These are phyloP conservation scores for Sussaba pulchella DNA, from an alignment of 2,888 invertebrate species.

Conservation along the genomic window DNA sequence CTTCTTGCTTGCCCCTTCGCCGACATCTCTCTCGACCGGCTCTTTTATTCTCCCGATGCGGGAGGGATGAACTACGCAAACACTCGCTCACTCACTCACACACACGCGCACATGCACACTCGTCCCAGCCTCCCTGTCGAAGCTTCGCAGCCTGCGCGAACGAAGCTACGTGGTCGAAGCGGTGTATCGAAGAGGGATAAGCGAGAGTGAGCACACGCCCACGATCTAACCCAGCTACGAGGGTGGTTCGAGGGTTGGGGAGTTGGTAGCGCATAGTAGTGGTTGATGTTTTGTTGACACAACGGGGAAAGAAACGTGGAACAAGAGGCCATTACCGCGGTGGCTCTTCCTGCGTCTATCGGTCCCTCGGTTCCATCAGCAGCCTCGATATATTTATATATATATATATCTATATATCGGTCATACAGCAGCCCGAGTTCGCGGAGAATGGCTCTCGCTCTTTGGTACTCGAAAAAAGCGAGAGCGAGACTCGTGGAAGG, in stretches of 20 bases:
- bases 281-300: constrained; percentile 83
- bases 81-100: constrained; percentile 28
- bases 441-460: constrained; percentile 13
- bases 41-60: constrained; percentile 38
- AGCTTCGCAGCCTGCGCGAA: constrained; percentile 30
- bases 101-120: neutral
- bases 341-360: constrained; percentile 43
- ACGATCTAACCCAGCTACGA: constrained; percentile 67
- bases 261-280: constrained; percentile 70
- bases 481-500: neutral
- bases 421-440: neutral
- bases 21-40: neutral
- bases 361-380: constrained; percentile 41
- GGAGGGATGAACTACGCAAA: constrained; percentile 53
- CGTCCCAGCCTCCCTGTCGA: neutral
- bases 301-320: constrained; percentile 68
- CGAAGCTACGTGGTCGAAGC: neutral
- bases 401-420: too few relatives aligned
- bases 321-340: constrained; percentile 80
- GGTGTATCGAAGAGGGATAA: too few relatives aligned
- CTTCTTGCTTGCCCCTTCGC: neutral
- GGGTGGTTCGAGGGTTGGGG: constrained; percentile 68
- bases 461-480: constrained; percentile 7
- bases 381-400: too few relatives aligned
- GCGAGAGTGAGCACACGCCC: constrained; percentile 65